Conservation (phyloP, 2,797 vertebrate species). For the Pseudochromis fuscus region DNA sequence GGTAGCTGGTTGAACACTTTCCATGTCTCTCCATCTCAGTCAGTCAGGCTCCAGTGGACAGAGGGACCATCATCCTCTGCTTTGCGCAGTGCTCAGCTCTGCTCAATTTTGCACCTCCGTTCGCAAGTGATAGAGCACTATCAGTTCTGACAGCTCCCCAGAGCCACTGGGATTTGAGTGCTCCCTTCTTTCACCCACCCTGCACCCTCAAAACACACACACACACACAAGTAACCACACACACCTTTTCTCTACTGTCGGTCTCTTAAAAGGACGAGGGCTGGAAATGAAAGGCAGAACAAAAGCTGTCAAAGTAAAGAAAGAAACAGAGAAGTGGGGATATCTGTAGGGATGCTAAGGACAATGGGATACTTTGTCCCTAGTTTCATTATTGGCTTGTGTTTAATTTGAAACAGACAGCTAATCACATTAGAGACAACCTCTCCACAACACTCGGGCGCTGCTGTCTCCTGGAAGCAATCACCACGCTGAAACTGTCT, state of each 20-base stretch:
- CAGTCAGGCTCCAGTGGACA: slow-evolving; percentile 79
- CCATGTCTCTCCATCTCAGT: slow-evolving; percentile 78
- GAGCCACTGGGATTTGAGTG: slow-evolving; percentile 84
- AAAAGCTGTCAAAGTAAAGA: slow-evolving; percentile 80
- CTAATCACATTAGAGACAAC: slow-evolving; percentile 83
- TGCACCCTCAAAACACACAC: slow-evolving; percentile 58
- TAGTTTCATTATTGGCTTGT: slow-evolving; percentile 77
- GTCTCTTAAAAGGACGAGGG: slow-evolving; percentile 72
- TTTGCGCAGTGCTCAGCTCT: slow-evolving; percentile 78
- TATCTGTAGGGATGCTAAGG: slow-evolving; percentile 73
- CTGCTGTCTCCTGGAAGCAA: slow-evolving; percentile 76
- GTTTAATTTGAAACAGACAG: slow-evolving; percentile 82
- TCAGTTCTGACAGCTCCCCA: slow-evolving; percentile 87
- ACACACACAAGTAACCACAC: slow-evolving; percentile 36
- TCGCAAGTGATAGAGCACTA: slow-evolving; percentile 86
- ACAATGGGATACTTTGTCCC: slow-evolving; percentile 79
- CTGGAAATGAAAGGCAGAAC: slow-evolving; percentile 81
- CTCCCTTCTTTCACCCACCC: slow-evolving; percentile 72
- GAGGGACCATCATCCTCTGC: slow-evolving; percentile 82
- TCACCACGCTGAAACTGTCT: slow-evolving; percentile 68
- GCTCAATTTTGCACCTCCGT: slow-evolving; percentile 86
- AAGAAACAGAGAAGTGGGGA: slow-evolving; percentile 65
- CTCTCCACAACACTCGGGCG: slow-evolving; percentile 68
- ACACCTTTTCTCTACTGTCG: slow-evolving; percentile 65
- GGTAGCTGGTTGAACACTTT: slow-evolving; percentile 73